phyloP scores from a whole-genome alignment of 1,140 invertebrate species.

The Ylistrum balloti region DNA sequence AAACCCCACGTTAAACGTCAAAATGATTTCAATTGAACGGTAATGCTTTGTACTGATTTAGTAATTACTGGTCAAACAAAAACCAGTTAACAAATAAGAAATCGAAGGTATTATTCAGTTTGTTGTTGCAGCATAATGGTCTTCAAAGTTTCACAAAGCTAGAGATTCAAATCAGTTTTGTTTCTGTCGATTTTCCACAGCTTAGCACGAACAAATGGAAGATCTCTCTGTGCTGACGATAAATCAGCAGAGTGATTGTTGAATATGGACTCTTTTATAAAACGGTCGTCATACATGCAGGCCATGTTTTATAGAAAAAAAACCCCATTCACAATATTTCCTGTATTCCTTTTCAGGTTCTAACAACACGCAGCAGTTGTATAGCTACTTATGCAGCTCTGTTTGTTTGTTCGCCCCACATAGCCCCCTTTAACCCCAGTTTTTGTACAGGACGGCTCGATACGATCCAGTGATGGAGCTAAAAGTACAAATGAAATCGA shows the following conservation, averaged over 20 bases:
- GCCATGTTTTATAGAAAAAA: conserved; percentile 19
- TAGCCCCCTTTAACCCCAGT: background rate
- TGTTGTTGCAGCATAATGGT: background rate
- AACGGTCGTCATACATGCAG: background rate
- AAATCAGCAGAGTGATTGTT: background rate
- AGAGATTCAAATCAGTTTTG: conserved; percentile 28
- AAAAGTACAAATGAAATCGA: background rate
- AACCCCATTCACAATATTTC: conserved; percentile 9
- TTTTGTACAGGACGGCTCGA: background rate
- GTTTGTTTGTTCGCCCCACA: background rate
- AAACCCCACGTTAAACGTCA: background rate
- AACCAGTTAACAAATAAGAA: background rate
- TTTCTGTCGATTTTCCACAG: conserved; percentile 34
- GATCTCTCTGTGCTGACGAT: conserved; percentile 2
- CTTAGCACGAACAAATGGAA: conserved; percentile 38
- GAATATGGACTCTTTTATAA: background rate
- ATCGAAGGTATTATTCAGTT: conserved; percentile 8
- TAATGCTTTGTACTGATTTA: background rate
- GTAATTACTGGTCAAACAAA: conserved; percentile 19
- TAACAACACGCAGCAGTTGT: background rate
- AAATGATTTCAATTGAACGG: background rate
- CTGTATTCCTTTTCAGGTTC: conserved; percentile 4
- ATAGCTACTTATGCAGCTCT: background rate
- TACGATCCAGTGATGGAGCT: background rate
- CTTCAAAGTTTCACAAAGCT: background rate